Evolutionary conservation across 2,888 invertebrate genomes (phyloP).

Genomic region (Catocala fraxini): DNA sequence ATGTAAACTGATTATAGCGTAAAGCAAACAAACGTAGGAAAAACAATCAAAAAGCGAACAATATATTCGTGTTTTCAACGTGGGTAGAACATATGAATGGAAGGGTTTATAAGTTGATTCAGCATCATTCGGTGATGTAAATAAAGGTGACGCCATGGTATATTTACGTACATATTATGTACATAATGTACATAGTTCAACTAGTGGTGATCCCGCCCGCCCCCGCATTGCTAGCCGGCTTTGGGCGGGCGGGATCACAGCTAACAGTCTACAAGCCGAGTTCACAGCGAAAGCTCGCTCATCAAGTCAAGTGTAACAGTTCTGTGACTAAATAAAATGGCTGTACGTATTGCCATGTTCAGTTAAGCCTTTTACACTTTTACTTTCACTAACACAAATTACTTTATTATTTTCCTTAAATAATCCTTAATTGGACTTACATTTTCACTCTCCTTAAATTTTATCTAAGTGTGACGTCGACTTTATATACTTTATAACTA

Average conservation of each 20-base stretch:
- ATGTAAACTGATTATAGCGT: constrained; percentile 6
- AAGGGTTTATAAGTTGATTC: constrained; percentile 34
- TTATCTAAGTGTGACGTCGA: not conserved
- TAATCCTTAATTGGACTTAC: not conserved
- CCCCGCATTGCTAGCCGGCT: constrained; percentile 63
- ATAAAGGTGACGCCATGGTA: constrained; percentile 60
- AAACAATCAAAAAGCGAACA: constrained; percentile 10
- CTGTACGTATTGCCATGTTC: constrained; percentile 70
- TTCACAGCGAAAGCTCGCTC: constrained; percentile 73
- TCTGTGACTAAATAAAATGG: constrained; percentile 70
- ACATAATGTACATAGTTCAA: constrained; percentile 40
- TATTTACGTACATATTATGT: constrained; percentile 36
- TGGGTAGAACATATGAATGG: constrained; percentile 40
- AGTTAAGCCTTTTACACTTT: constrained; percentile 22
- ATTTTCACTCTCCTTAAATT: not conserved
- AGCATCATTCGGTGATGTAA: constrained; percentile 55
- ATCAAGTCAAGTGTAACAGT: constrained; percentile 61
- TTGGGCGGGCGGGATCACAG: constrained; percentile 76
- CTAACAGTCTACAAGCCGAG: constrained; percentile 74
- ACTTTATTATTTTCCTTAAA: not conserved
- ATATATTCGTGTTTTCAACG: constrained; percentile 3
- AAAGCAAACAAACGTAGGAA: constrained; percentile 6
- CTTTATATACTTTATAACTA: not conserved
- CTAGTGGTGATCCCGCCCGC: constrained; percentile 63
- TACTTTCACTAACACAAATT: constrained; percentile 13